phyloP scores from a whole-genome alignment of 2,888 invertebrate genomes.

The Scrobipalpa costella region DNA sequence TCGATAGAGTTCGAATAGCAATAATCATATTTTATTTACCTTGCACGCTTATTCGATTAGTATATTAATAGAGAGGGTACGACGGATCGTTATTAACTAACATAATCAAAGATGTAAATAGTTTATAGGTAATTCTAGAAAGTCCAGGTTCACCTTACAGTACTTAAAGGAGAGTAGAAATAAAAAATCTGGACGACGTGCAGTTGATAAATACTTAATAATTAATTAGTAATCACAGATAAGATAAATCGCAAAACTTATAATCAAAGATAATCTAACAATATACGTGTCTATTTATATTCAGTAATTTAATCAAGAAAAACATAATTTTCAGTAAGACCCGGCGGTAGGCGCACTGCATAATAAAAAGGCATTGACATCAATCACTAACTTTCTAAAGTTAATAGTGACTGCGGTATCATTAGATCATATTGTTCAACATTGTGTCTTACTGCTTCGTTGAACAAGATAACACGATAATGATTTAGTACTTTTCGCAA shows the following conservation, averaged over 20 bases:
- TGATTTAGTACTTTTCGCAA: background rate
- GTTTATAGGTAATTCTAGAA: too few relatives aligned
- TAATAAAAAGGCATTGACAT: constrained; percentile 23
- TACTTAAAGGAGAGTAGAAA: too few relatives aligned
- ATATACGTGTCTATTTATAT: background rate
- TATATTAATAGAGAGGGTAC: too few relatives aligned
- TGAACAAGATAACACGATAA: constrained; percentile 1
- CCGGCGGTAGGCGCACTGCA: constrained; percentile 13
- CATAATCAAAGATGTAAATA: too few relatives aligned
- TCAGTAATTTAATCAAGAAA: background rate
- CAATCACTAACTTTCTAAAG: constrained; percentile 54
- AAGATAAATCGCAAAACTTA: too few relatives aligned
- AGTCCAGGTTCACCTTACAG: too few relatives aligned
- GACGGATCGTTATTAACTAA: too few relatives aligned
- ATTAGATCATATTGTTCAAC: constrained; percentile 16
- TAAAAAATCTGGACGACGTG: too few relatives aligned
- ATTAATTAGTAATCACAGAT: too few relatives aligned
- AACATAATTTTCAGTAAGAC: constrained; percentile 1
- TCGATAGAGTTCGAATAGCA: background rate
- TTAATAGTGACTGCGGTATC: constrained; percentile 14
- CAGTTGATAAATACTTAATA: too few relatives aligned
- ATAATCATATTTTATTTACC: background rate
- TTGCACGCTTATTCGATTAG: too few relatives aligned
- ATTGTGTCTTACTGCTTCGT: constrained; percentile 8
- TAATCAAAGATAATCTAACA: too few relatives aligned